Conservation (phyloP, 2,797 vertebrate genomes). For the Paramormyrops hopkinsi region DNA sequence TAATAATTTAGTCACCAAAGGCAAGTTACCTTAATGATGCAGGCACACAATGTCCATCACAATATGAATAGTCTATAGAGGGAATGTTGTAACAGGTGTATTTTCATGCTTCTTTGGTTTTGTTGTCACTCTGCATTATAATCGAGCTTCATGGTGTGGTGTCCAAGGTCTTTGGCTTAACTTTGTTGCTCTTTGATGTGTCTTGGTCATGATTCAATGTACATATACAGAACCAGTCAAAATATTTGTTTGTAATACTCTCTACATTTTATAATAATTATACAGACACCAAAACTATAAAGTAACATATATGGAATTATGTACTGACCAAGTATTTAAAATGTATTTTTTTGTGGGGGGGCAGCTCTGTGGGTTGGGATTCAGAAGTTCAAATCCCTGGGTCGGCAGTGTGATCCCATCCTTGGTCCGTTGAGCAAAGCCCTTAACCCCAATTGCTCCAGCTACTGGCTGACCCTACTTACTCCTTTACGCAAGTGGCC, state of each 20-base stretch:
- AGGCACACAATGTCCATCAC: not conserved
- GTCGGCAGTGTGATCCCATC: not conserved
- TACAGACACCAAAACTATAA: not conserved
- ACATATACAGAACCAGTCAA: not conserved
- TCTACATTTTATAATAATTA: not conserved
- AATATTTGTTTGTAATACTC: not conserved
- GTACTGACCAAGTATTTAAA: not conserved
- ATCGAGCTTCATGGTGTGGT: not conserved
- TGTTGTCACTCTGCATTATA: not conserved
- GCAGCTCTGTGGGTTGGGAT: not conserved
- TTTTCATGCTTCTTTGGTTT: not conserved
- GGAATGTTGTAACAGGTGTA: not conserved
- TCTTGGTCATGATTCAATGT: not conserved
- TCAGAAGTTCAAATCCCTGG: not conserved
- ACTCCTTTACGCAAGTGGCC: not conserved
- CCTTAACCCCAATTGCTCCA: not conserved
- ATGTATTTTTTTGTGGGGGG: not conserved
- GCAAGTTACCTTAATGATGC: not conserved
- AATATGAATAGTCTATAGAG: not conserved
- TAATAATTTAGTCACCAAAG: not conserved
- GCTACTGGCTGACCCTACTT: not conserved
- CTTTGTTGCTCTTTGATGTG: not conserved
- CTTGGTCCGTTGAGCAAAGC: not conserved
- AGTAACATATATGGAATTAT: not conserved
- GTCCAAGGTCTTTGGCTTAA: not conserved